Evolutionary conservation across 2,113 vertebrate genomes (phyloP), one percentile per base, ranked within the genome.

Genomic region (Phalacrocorax carbo): DNA sequence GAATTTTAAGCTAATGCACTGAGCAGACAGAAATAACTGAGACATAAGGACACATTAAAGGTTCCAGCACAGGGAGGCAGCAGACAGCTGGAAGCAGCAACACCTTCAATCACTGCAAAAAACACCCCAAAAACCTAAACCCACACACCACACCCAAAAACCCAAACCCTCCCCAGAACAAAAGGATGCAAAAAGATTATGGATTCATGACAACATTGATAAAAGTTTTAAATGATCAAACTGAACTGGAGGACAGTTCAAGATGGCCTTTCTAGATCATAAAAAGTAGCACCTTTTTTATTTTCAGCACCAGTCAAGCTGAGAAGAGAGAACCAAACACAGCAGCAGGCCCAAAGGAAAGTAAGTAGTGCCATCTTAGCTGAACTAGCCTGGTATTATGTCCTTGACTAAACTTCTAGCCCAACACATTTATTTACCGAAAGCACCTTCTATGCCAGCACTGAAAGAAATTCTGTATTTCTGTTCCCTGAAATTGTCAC

Each of bases 381-480:
- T 54, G 57, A 71, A 29, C 21, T 5, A 64, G 25, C 15, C 64
- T 36, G 13, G 38, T 7, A 20, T 5, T 9, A 5, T 1, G 3
- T 7, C 12, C 30, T 9, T 57, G 61, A 26, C 36, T 40, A 5
- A 42, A 23, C 21, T 29, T 34, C 20, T 4, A 83, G 57, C 15
- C 44, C 25, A 27, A 26, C 15, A 42, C 0, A 0, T 30, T 22
- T n/a, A n/a, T 5, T 52, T 20, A 58, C 0, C 8, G 40, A 55
- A 38, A 81, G 36, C 32, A n/a, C 9, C 9, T 38, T 18, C 40
- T 27, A 42, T n/a, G 34, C 16, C 32, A 64, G 42, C 48, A 51
- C 36, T 2, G 23, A 71, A 18, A 48, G 48, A 46, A 78, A 36
- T 27, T 36, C 40, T 44, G 11, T 13, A 15, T 13, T 76, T 66